These are phyloP conservation scores for Epirrhoe tristata DNA, from an alignment of 2,888 invertebrate genomes.

Conservation along the genomic window DNA sequence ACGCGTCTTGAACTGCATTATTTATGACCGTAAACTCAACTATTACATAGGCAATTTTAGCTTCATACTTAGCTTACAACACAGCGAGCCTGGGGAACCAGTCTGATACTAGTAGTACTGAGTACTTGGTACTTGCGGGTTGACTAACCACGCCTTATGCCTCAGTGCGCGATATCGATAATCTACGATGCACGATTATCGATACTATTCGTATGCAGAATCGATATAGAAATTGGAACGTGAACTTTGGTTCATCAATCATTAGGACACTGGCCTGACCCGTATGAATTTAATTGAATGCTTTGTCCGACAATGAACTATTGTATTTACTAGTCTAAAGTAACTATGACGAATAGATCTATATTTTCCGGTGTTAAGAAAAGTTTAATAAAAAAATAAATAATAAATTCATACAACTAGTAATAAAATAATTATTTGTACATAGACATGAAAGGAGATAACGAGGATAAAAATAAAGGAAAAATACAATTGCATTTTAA, in stretches of 20 bases:
- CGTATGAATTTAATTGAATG: not conserved
- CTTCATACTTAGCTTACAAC: slow-evolving; percentile 58
- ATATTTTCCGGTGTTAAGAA: no score
- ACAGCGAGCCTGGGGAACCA: slow-evolving; percentile 57
- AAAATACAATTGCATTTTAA: not conserved
- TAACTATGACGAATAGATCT: not conserved
- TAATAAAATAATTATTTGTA: not conserved
- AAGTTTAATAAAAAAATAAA: not conserved
- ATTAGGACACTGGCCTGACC: slow-evolving; percentile 61
- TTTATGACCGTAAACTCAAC: slow-evolving; percentile 42
- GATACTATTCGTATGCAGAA: slow-evolving; percentile 56
- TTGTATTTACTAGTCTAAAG: not conserved
- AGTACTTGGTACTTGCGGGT: slow-evolving; percentile 22
- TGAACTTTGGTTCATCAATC: slow-evolving; percentile 52
- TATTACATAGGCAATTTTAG: slow-evolving; percentile 52
- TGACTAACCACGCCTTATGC: slow-evolving; percentile 62
- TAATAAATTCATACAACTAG: not conserved
- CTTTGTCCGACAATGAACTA: slow-evolving; percentile 2
- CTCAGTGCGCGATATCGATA: slow-evolving; percentile 47
- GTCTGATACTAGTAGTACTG: slow-evolving; percentile 56
- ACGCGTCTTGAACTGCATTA: slow-evolving; percentile 25
- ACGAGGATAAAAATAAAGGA: not conserved
- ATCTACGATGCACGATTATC: slow-evolving; percentile 56
- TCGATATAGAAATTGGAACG: slow-evolving; percentile 61
- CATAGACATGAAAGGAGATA: not conserved